phyloP scores from a whole-genome alignment of 2,888 invertebrate genomes.

The Amphimallon solstitiale region DNA sequence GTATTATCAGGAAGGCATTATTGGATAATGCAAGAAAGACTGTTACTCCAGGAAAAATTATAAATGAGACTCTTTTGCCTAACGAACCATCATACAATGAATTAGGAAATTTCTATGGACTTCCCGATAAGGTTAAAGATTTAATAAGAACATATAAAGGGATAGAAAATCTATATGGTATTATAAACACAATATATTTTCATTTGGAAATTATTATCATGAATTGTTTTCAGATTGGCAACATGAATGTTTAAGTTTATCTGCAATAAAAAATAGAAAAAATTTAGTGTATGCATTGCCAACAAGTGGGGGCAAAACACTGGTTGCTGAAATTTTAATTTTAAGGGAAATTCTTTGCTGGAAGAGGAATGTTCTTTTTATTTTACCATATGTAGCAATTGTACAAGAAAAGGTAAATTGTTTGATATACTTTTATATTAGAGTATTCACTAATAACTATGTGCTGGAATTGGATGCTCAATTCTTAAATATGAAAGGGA shows the following conservation, averaged over 20 bases:
- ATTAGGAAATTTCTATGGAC: slow-evolving; percentile 77
- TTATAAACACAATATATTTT: slow-evolving; percentile 51
- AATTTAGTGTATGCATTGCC: slow-evolving; percentile 95
- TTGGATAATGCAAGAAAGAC: slow-evolving; percentile 55
- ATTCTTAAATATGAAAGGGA: too few relatives aligned
- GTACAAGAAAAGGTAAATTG: slow-evolving; percentile 93
- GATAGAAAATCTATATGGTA: slow-evolving; percentile 85
- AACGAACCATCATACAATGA: slow-evolving; percentile 40
- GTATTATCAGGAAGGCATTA: slow-evolving; percentile 54
- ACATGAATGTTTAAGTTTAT: slow-evolving; percentile 84
- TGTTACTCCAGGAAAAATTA: slow-evolving; percentile 39
- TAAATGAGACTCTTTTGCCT: slow-evolving; percentile 42
- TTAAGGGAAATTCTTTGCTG: slow-evolving; percentile 83
- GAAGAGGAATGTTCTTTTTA: slow-evolving; percentile 85
- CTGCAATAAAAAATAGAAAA: slow-evolving; percentile 74
- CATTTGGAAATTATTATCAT: slow-evolving; percentile 1
- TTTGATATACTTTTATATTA: too few relatives aligned
- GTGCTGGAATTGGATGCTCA: too few relatives aligned
- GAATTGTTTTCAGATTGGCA: slow-evolving; percentile 83
- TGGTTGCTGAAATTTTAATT: slow-evolving; percentile 96
- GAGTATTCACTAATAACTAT: too few relatives aligned
- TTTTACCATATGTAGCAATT: slow-evolving; percentile 94
- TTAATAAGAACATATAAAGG: slow-evolving; percentile 80
- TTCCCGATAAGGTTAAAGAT: slow-evolving; percentile 76
- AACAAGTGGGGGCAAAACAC: slow-evolving; percentile 96